Conservation (phyloP, 2,113 vertebrate species). For the Rousettus leschenaultii region DNA sequence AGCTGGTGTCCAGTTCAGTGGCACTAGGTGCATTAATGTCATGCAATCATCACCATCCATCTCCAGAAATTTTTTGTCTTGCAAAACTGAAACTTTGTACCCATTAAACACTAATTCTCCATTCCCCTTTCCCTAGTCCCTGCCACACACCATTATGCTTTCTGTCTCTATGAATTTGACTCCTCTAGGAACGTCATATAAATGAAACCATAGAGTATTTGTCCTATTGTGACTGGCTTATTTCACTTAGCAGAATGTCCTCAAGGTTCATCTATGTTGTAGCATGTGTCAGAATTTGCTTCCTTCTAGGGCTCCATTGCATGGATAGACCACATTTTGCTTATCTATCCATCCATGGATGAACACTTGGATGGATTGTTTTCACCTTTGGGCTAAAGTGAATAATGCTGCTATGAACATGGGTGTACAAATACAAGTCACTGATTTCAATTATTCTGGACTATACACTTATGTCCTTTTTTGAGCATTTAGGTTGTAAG, state of each 20-base stretch:
- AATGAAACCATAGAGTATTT: background rate
- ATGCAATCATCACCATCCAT: too few relatives aligned
- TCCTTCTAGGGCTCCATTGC: background rate
- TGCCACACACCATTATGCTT: background rate
- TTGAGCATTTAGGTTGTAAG: background rate
- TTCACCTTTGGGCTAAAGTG: background rate
- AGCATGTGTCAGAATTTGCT: background rate
- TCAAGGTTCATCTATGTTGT: background rate
- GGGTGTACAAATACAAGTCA: background rate
- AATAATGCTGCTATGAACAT: background rate
- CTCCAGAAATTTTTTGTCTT: background rate
- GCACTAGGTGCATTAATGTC: fast-evolving
- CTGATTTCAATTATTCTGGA: background rate
- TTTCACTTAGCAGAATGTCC: background rate
- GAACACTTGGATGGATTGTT: background rate
- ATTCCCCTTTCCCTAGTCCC: background rate
- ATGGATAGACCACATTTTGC: fast-evolving
- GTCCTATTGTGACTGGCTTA: background rate
- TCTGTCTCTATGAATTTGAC: background rate
- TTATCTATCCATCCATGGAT: fast-evolving
- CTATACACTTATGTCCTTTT: background rate
- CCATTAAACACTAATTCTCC: background rate
- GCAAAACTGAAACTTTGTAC: background rate
- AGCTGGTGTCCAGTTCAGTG: fast-evolving
- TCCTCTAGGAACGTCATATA: background rate